These are phyloP conservation scores for Rhorus exstirpatorius DNA, from an alignment of 2,888 invertebrate genomes.

Conservation along the genomic window DNA sequence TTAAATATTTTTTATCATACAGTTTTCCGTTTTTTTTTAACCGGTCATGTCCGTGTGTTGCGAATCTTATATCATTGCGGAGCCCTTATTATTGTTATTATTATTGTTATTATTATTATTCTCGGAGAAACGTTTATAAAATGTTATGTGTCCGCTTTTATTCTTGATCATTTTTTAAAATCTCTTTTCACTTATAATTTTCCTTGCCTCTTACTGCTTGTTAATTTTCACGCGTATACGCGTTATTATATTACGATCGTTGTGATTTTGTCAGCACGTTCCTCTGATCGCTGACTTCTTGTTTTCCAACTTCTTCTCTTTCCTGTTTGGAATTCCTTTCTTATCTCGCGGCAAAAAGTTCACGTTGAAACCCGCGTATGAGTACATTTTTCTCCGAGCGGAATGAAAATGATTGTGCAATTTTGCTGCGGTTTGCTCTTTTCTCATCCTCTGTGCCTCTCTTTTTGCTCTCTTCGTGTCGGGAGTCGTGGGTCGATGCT, in stretches of 20 bases:
- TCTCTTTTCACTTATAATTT: too few relatives aligned
- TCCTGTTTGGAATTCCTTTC: conserved; percentile 51
- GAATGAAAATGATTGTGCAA: conserved; percentile 37
- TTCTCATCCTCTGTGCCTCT: conserved; percentile 29
- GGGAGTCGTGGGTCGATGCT: conserved; percentile 18
- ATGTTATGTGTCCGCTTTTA: too few relatives aligned
- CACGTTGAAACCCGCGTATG: conserved; percentile 28
- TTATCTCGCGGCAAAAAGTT: conserved; percentile 44
- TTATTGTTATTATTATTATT: too few relatives aligned
- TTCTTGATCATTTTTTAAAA: too few relatives aligned
- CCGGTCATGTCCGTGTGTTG: too few relatives aligned
- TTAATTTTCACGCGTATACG: conserved; percentile 12
- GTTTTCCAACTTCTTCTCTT: conserved; percentile 47
- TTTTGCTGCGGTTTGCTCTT: conserved; percentile 41
- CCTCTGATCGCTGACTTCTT: background rate
- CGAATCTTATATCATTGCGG: too few relatives aligned
- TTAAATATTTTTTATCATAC: too few relatives aligned
- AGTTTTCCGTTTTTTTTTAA: too few relatives aligned
- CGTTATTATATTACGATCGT: background rate
- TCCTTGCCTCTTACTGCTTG: background rate
- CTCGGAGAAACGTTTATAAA: too few relatives aligned
- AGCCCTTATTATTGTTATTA: too few relatives aligned
- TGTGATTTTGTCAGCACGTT: conserved; percentile 24
- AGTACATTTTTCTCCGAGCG: conserved; percentile 3
- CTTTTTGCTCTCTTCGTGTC: background rate